Percentiles rank a stretch among this genome's conserved stretches.
Conservation (phyloP, 2,113 vertebrate genomes). For the Lepus europaeus region DNA sequence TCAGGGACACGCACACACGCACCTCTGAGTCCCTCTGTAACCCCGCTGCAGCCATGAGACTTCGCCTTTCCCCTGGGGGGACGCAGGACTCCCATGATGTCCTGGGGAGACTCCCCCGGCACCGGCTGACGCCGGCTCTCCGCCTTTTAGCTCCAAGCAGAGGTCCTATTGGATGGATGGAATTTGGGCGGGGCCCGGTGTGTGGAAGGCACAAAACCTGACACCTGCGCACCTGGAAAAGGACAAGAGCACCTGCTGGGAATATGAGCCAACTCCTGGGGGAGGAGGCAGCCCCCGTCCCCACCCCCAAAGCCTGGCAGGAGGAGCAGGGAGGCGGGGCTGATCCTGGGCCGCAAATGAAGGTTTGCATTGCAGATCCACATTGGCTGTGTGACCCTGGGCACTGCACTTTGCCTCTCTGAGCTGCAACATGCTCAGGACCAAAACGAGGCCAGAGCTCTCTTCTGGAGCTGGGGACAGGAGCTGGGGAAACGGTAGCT, state of each 20-base stretch:
- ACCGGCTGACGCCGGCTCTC: background rate
- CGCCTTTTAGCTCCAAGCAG: background rate
- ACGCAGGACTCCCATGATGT: background rate
- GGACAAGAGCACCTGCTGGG: background rate
- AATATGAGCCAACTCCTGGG: background rate
- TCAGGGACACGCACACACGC: background rate
- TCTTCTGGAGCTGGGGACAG: background rate
- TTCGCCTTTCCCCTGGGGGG: slow-evolving; percentile 26
- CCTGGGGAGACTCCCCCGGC: background rate
- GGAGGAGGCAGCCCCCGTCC: background rate
- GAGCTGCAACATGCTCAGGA: background rate
- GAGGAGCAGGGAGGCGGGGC: too few species aligned
- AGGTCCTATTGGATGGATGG: background rate
- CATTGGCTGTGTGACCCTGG: background rate
- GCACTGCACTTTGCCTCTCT: background rate
- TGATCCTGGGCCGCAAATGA: accelerated
- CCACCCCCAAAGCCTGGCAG: background rate
- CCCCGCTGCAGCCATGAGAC: too few species aligned
- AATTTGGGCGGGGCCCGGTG: background rate
- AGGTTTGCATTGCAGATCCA: background rate
- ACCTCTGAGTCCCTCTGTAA: too few species aligned
- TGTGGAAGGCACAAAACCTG: background rate
- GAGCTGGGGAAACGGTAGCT: background rate
- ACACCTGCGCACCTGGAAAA: background rate
- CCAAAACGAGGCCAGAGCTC: background rate